Base-by-base conservation (phyloP, 2,888 invertebrate species). In the Folsomia manolachei region DNA sequence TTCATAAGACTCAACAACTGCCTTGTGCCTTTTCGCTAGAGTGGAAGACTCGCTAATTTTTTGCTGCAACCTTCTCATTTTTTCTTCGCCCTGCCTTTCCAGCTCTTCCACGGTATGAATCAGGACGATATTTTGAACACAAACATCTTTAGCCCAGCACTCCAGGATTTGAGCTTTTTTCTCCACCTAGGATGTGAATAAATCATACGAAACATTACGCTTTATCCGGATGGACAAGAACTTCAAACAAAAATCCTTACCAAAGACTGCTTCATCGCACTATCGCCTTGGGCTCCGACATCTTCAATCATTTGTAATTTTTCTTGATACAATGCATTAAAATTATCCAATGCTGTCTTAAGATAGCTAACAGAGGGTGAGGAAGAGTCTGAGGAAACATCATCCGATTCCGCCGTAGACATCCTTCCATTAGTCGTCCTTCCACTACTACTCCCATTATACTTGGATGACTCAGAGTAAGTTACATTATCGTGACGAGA, bases 51-150 rank as follows among this genome's bases (percentile, higher is more conserved):
- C 84, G 61, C 84, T 83, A 69, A 88, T 82, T 81, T 87, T 87
- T 63, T 86, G 85, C 81, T 88, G 87, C 53, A 89, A 82, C 72
- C 86, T 81, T 75, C 86, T 83, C 24, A 90, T 87, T 78, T 88
- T 85, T 66, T 86, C 83, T 23, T 87, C 87, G 64, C 90, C 89
- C 80, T 90, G 90, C 25, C 84, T 82, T 83, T 91, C 91, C 80
- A 91, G 82, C 80, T 90, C 89, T 82, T 89, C 88, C 1, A 91
- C 88, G 1, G 89, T 88, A 70, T 86, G 86, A 67, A 88, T 88
- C 79, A 91, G 84, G 84, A 90, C 86, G 62, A 87, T 84, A 83
- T 91, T 91, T 84, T 91, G 91, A 27, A 75, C 66, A 51, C 75
- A 76, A 1, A 78, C 78, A 68, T 80, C 80, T 60, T 80, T 80